Conservation (phyloP, 1,140 invertebrate species). For the Drosophila sechellia region DNA sequence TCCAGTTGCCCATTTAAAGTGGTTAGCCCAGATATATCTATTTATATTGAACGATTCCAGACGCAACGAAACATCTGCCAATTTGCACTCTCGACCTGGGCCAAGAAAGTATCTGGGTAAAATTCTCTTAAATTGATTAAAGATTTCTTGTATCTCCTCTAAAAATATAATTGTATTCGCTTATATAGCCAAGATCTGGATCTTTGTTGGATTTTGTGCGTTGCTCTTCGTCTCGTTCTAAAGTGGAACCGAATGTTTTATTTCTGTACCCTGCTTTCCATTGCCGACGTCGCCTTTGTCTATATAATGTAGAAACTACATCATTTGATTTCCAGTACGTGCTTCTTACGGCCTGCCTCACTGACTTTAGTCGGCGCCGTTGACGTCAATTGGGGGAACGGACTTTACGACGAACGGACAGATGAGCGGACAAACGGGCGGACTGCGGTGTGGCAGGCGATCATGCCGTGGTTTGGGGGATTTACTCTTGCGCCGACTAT, state of each 20-base stretch:
- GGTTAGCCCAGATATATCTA: slow-evolving; percentile 15
- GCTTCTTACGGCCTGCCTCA: slow-evolving; percentile 60
- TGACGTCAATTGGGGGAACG: slow-evolving; percentile 66
- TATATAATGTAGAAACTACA: slow-evolving; percentile 48
- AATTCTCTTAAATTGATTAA: slow-evolving; percentile 12
- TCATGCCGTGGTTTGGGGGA: slow-evolving; percentile 6
- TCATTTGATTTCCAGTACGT: slow-evolving; percentile 79
- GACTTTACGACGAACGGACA: slow-evolving; percentile 18
- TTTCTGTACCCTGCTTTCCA: slow-evolving; percentile 42
- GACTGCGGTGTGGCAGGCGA: slow-evolving; percentile 7
- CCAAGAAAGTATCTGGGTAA: slow-evolving; percentile 19
- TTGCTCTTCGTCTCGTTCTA: slow-evolving; percentile 28
- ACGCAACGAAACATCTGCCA: slow-evolving; percentile 51
- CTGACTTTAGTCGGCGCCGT: slow-evolving; percentile 56
- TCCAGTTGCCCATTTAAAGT: slow-evolving; percentile 25
- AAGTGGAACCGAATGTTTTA: slow-evolving; percentile 52
- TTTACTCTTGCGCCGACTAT: neutral
- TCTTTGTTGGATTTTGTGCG: slow-evolving; percentile 26
- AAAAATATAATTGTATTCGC: slow-evolving; percentile 20
- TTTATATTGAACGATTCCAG: slow-evolving; percentile 16
- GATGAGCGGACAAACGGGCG: neutral
- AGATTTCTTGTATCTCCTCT: slow-evolving; percentile 8
- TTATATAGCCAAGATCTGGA: slow-evolving; percentile 22
- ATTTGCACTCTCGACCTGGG: slow-evolving; percentile 71
- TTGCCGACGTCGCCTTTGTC: slow-evolving; percentile 31